Evolutionary conservation across 2,113 vertebrate genomes (phyloP), one percentile per base, ranked within the genome.

Genomic region (Lagenorhynchus albirostris): DNA sequence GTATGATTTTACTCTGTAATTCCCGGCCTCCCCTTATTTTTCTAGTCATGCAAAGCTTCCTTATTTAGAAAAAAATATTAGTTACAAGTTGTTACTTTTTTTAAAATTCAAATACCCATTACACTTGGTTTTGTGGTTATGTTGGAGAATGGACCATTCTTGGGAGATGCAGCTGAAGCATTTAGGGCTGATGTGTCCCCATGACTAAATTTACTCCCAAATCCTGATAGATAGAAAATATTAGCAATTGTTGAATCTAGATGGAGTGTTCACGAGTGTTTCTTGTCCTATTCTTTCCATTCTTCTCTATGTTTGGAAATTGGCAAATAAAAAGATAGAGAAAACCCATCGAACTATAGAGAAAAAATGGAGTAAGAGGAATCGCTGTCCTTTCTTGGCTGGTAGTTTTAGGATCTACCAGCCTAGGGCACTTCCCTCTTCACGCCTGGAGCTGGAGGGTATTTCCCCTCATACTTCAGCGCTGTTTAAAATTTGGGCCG

Each of bases 61-160:
- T 97, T 95, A 98, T 95, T 98, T 90, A 96, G 96, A 89, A 92
- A 81, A 77, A 95, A 95, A 81, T 44, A 71, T n/a, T 84, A 44
- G 58, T 91, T 89, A 77, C 29, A 83, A 53, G 36, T 33, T 65
- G 47, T 18, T 55, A 11, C 38, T 60, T 21, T 55, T 76, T 67
- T 73, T 82, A 84, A 11, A 10, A 94, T 70, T 83, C 50, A 90
- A 87, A 73, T 88, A 67, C 62, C 58, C 93, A 79, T 41, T 82
- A 20, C 67, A 10, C 10, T 73, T 60, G 91, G 67, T 80, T 96
- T 83, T 87, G 90, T 36, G 80, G 84, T 92, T 44, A 7, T 47
- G 36, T 5, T 26, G 55, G 31, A 85, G 71, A 92, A 55, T 4
- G n/a, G 62, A 50, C 2, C 1, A 62, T 81, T 94, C 70, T 82